Conservation (phyloP, 2,797 vertebrate genomes). For the Bryconaethiops microstoma region DNA sequence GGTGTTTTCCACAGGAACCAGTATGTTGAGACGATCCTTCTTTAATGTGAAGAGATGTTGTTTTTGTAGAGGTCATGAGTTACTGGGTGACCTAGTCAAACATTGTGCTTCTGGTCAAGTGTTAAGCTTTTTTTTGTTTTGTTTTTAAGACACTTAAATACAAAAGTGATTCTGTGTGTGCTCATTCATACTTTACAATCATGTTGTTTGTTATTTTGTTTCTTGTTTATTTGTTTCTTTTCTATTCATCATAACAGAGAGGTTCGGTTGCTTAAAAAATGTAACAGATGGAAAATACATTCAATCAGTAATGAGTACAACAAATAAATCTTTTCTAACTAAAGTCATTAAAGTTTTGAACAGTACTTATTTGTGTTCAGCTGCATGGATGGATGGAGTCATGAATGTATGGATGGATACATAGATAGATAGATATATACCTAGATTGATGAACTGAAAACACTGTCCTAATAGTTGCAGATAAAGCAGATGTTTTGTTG, state of each 20-base stretch:
- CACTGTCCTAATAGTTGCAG: too few relatives aligned
- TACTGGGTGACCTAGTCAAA: conserved; percentile 34
- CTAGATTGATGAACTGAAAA: too few relatives aligned
- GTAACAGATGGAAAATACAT: conserved; percentile 43
- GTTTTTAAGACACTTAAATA: conserved; percentile 59
- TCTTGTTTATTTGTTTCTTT: conserved; percentile 48
- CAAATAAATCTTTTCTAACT: conserved; percentile 75
- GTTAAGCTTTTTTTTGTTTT: conserved; percentile 52
- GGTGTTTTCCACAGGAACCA: conserved; percentile 67
- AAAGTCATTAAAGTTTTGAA: conserved; percentile 61
- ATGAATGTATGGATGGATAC: background rate
- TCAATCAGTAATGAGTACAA: conserved; percentile 55
- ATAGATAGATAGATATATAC: too few relatives aligned
- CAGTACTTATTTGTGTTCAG: conserved; percentile 11
- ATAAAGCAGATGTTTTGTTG: too few relatives aligned
- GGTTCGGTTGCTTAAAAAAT: conserved; percentile 61
- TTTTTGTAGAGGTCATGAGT: conserved; percentile 54
- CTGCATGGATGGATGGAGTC: background rate
- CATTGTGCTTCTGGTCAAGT: conserved; percentile 56
- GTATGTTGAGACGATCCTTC: conserved; percentile 62
- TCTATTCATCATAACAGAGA: conserved; percentile 59
- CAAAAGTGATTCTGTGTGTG: conserved; percentile 57
- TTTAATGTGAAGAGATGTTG: conserved; percentile 67
- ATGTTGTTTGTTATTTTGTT: conserved; percentile 42
- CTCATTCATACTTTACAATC: conserved; percentile 60